Evolutionary conservation across 1,140 invertebrate genomes (phyloP).

Genomic region (Colletes gigas): DNA sequence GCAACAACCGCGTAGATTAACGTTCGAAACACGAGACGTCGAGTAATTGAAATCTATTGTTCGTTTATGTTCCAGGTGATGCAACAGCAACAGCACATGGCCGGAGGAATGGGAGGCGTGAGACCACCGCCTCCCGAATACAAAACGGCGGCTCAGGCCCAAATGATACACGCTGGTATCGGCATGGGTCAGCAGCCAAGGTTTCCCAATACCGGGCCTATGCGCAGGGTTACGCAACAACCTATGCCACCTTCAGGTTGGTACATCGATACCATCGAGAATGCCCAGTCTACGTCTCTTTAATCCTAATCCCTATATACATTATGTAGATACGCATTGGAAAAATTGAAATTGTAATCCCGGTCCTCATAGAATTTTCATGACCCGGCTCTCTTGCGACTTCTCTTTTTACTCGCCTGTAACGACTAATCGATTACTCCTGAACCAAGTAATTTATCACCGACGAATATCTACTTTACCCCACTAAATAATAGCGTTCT

Average conservation of each 20-base stretch:
- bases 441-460: no score
- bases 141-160: constrained; percentile 84
- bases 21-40: background rate
- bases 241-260: constrained; percentile 86
- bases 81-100: constrained; percentile 80
- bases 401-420: no score
- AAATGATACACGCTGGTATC: constrained; percentile 83
- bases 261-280: constrained; percentile 4
- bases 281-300: background rate
- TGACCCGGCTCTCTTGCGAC: no score
- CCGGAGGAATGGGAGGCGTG: constrained; percentile 75
- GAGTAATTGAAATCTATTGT: constrained; percentile 31
- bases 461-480: no score
- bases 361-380: no score
- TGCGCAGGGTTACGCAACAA: constrained; percentile 84
- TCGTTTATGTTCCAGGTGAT: constrained; percentile 75
- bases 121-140: constrained; percentile 89
- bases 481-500: no score
- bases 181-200: constrained; percentile 79
- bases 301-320: background rate
- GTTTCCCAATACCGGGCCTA: constrained; percentile 81
- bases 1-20: background rate
- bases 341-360: constrained; percentile 9
- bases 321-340: background rate
- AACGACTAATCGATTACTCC: no score